Percentiles rank a stretch among this genome's conserved stretches.
Conservation (phyloP, 2,888 invertebrate species). For the Meloe dianella region DNA sequence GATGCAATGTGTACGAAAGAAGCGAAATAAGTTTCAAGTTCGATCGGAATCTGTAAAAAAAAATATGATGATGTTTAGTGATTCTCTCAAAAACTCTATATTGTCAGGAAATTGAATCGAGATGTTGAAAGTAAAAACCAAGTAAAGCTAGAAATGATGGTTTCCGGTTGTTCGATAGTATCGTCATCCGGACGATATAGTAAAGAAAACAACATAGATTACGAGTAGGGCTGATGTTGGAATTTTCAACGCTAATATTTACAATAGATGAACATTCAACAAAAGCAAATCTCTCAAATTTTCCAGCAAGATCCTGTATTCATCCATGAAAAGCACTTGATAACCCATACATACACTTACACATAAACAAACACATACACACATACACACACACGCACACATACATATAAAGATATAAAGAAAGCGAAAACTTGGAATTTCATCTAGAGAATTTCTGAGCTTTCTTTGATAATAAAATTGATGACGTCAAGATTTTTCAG, state of each 20-base stretch:
- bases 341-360: background rate
- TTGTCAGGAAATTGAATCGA: conserved; percentile 30
- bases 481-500: too few relatives aligned
- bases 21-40: background rate
- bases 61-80: too few relatives aligned
- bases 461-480: conserved; percentile 4
- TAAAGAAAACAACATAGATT: conserved; percentile 4
- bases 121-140: conserved; percentile 15
- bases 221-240: background rate
- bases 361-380: background rate
- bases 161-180: conserved; percentile 3
- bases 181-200: background rate
- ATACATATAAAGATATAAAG: background rate
- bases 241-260: conserved; percentile 9
- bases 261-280: conserved; percentile 11
- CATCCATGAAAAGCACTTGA: conserved; percentile 8
- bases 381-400: too few relatives aligned
- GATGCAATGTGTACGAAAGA: too few relatives aligned
- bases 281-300: conserved; percentile 11
- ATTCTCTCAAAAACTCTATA: conserved; percentile 7
- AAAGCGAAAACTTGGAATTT: background rate
- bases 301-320: background rate
- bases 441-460: too few relatives aligned
- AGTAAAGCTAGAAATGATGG: background rate
- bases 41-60: background rate